Conservation (phyloP, 2,888 invertebrate species). For the Disparrhopalites patrizii region DNA sequence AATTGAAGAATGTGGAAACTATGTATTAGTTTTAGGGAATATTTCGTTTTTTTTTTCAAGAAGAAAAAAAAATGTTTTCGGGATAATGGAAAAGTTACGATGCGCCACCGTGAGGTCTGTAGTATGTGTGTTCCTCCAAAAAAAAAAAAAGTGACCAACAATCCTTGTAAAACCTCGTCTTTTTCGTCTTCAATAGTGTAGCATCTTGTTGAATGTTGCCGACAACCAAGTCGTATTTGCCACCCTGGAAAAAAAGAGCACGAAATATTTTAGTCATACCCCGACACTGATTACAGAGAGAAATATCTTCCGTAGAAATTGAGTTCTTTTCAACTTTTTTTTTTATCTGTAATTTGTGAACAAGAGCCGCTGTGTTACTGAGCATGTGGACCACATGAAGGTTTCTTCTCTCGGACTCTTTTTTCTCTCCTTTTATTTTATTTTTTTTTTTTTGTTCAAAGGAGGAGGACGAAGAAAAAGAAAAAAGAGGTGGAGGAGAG, state of each 20-base stretch:
- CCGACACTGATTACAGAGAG: conserved; percentile 47
- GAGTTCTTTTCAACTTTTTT: conserved; percentile 44
- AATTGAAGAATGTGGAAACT: conserved; percentile 6
- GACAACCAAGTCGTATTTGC: conserved; percentile 35
- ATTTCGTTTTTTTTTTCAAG: too few species aligned
- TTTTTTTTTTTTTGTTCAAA: conserved; percentile 4
- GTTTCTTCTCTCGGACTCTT: conserved; percentile 6
- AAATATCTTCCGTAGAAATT: conserved; percentile 39
- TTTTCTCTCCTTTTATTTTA: background rate
- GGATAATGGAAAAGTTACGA: conserved; percentile 34
- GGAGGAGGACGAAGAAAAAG: too few species aligned
- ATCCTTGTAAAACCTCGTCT: too few species aligned
- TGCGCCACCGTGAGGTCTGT: conserved; percentile 11
- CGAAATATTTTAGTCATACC: conserved; percentile 44
- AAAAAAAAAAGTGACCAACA: too few species aligned
- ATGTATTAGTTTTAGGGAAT: background rate
- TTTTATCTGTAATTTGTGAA: conserved; percentile 48
- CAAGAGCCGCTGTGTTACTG: conserved; percentile 41
- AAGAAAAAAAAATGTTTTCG: conserved; percentile 23
- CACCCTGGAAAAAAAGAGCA: conserved; percentile 37
- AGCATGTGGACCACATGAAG: background rate
- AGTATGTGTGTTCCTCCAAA: too few species aligned
- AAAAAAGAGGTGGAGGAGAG: too few species aligned
- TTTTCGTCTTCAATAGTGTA: conserved; percentile 40
- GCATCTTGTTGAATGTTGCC: conserved; percentile 20